These are phyloP conservation scores for Eucera pruinosa DNA, from an alignment of 2,888 invertebrate species.

Conservation along the genomic window DNA sequence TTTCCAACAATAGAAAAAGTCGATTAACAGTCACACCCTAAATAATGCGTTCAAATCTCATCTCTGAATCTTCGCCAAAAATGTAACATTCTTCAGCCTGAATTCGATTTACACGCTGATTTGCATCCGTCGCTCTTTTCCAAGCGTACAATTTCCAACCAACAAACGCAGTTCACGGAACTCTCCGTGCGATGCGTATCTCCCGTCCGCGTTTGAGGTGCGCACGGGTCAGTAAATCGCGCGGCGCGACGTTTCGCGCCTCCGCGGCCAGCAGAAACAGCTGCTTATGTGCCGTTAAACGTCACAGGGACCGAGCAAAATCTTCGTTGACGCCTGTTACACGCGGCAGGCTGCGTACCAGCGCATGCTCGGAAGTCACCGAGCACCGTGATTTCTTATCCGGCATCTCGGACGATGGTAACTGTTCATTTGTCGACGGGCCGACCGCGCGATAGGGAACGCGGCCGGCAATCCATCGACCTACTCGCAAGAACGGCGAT, in stretches of 20 bases:
- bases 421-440: constrained; percentile 73
- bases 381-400: constrained; percentile 67
- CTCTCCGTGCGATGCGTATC: constrained; percentile 21
- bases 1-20: too few relatives aligned
- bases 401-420: constrained; percentile 70
- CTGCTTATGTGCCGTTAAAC: constrained; percentile 59
- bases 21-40: too few relatives aligned
- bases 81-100: too few relatives aligned
- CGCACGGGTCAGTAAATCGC: constrained; percentile 41
- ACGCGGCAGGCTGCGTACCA: constrained; percentile 27
- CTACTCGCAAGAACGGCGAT: constrained; percentile 58
- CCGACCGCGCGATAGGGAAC: constrained; percentile 46
- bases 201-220: constrained; percentile 18
- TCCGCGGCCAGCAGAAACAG: constrained; percentile 48
- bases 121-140: background rate
- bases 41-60: too few relatives aligned
- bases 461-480: constrained; percentile 61
- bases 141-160: background rate
- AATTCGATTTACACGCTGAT: constrained; percentile 1
- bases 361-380: constrained; percentile 46
- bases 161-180: constrained; percentile 31
- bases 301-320: constrained; percentile 55
- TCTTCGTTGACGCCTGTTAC: constrained; percentile 48
- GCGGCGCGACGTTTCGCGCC: constrained; percentile 38
- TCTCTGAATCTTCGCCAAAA: too few relatives aligned